Conservation (phyloP, 1,140 invertebrate genomes). For the Hyposmocoma kahamanoa region DNA sequence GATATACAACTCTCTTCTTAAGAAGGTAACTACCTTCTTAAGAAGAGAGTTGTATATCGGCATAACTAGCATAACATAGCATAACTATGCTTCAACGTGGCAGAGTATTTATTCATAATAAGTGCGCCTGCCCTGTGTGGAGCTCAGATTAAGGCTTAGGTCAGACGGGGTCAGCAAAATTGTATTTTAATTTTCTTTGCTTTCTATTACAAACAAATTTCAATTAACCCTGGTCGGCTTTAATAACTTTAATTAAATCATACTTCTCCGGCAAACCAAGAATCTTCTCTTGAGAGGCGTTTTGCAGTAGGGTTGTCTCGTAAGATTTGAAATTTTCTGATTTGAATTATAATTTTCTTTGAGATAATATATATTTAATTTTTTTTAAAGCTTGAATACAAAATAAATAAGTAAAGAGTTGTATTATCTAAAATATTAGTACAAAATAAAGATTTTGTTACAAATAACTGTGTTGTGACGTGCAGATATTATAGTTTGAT, state of each 20-base stretch:
- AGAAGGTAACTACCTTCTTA: no score
- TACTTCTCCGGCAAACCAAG: conserved; percentile 38
- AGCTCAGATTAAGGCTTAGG: conserved; percentile 6
- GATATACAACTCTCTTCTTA: no score
- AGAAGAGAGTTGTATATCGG: no score
- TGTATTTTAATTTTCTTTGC: conserved; percentile 33
- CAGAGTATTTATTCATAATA: no score
- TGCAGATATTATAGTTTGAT: not conserved
- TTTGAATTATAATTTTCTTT: no score
- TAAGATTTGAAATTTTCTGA: no score
- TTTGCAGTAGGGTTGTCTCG: conserved; percentile 25
- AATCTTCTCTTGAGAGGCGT: conserved; percentile 26
- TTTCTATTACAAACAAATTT: conserved; percentile 51
- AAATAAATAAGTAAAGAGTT: no score
- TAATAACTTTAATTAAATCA: conserved; percentile 64
- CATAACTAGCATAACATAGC: no score
- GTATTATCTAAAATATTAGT: not conserved
- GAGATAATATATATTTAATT: no score
- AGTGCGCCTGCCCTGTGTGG: no score
- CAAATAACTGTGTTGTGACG: not conserved
- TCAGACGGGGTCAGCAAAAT: conserved; percentile 47
- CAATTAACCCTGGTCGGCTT: conserved; percentile 46
- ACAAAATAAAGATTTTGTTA: not conserved
- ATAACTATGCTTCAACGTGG: no score
- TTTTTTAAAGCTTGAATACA: no score